Evolutionary conservation across 2,797 vertebrate genomes (phyloP), one percentile per base, ranked within the genome.

Genomic region (Danio albolineatus): DNA sequence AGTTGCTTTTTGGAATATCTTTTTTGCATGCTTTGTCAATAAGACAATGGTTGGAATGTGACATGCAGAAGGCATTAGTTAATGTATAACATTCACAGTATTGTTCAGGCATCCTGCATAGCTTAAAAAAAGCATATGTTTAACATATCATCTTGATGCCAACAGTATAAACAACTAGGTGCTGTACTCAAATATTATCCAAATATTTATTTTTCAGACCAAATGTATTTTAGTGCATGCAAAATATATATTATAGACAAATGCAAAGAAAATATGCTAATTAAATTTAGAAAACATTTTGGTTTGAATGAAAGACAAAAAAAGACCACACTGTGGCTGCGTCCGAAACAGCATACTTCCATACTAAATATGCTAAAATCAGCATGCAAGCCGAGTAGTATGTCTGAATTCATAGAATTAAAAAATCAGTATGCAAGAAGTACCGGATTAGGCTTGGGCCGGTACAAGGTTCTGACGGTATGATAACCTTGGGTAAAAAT

Each of bases 41-140:
- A 41, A 12, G 43, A 69, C 53, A 78, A 78, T 69, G 56, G 21
- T 28, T 66, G 38, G 61, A 76, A 65, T 44, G 38, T 76, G 61
- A 59, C 21, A 59, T 57, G 12, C 41, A 77, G 12, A 69, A 48
- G 41, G 54, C 28, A 38, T 39, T 57, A 38, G 36, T 46, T 10
- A 59, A 48, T 49, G 43, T 78, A 69, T 38, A 46, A 16, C 6
- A 67, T 46, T 48, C 21, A 48, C 17, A 46, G 51, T 8, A 59
- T 41, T 51, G n/a, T 53, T 46, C 12, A 66, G 53, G 38, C 64
- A 21, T 56, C 14, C n/a, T 54, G 46, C 28, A 13, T 39, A 14
- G 21, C 21, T 57, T 10, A 65, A 56, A 43, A 41, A 28, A 43
- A 44, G 51, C 49, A 57, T 2, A 9, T 39, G 21, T 17, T 57